These are phyloP conservation scores for Ectropis grisescens DNA, from an alignment of 1,140 invertebrate species.

Conservation along the genomic window DNA sequence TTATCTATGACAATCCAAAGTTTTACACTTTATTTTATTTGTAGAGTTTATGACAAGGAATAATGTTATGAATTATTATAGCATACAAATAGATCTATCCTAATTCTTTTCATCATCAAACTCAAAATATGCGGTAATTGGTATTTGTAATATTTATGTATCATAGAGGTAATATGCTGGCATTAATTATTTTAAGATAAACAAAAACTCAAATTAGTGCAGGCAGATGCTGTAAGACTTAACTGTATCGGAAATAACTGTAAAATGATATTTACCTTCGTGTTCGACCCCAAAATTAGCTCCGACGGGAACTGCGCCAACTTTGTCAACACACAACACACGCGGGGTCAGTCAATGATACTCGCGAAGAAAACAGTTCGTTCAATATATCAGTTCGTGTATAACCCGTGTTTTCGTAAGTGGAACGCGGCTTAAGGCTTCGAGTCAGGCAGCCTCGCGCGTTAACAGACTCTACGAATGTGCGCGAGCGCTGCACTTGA, in stretches of 20 bases:
- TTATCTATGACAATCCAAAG: too few relatives aligned
- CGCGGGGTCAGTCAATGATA: slow-evolving; percentile 28
- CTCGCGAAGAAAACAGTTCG: slow-evolving; percentile 16
- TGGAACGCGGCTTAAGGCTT: slow-evolving; percentile 23
- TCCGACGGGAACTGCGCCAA: slow-evolving; percentile 18
- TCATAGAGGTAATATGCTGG: background rate
- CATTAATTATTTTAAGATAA: too few relatives aligned
- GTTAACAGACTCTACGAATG: slow-evolving; percentile 24
- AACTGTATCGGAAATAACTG: slow-evolving; percentile 10
- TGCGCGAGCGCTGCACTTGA: slow-evolving; percentile 50
- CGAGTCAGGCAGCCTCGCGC: slow-evolving; percentile 23
- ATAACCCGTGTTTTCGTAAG: slow-evolving; percentile 23
- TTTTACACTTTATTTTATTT: too few relatives aligned
- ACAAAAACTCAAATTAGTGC: background rate
- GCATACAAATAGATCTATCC: too few relatives aligned
- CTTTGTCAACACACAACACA: slow-evolving; percentile 5
- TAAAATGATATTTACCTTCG: slow-evolving; percentile 28
- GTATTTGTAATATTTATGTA: background rate
- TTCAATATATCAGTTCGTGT: slow-evolving; percentile 6
- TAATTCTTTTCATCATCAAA: too few relatives aligned
- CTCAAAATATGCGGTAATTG: too few relatives aligned
- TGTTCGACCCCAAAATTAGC: slow-evolving; percentile 27
- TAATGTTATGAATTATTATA: too few relatives aligned
- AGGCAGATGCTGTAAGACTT: slow-evolving; percentile 4
- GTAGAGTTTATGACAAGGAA: too few relatives aligned